These are phyloP conservation scores for Ursus arctos DNA, from an alignment of 2,113 vertebrate genomes.

Conservation along the genomic window DNA sequence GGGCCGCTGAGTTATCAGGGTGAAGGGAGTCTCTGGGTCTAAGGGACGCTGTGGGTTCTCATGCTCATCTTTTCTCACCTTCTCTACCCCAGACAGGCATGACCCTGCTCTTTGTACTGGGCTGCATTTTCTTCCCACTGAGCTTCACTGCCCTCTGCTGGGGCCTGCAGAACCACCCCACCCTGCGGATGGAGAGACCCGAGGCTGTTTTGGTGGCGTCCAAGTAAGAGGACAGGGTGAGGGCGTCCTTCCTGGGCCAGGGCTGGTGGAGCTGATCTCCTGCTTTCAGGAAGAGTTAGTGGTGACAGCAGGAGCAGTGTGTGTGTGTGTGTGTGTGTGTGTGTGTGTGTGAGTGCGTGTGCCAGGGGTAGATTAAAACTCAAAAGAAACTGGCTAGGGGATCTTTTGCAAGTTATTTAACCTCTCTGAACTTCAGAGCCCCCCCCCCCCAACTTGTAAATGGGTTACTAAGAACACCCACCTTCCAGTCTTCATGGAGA, in stretches of 20 bases:
- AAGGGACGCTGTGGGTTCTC: background rate
- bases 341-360: accelerated
- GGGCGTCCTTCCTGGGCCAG: background rate
- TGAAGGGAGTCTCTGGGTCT: background rate
- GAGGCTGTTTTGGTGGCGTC: conserved; percentile 80
- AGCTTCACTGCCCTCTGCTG: conserved; percentile 69
- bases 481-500: background rate
- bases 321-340: background rate
- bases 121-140: conserved; percentile 89
- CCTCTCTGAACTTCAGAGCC: background rate
- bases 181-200: conserved; percentile 63
- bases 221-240: conserved; percentile 76
- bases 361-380: background rate
- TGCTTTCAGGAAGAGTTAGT: background rate
- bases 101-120: conserved; percentile 86
- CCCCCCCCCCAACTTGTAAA: background rate
- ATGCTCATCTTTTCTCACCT: background rate
- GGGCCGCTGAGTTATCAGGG: accelerated
- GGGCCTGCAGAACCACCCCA: conserved; percentile 70
- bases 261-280: background rate
- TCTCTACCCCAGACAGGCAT: conserved; percentile 82
- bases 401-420: background rate
- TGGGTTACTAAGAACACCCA: background rate
- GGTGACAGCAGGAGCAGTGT: background rate
- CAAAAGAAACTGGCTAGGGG: background rate